Conservation (phyloP, 2,888 invertebrate genomes). For the Tanypteryx hageni region DNA sequence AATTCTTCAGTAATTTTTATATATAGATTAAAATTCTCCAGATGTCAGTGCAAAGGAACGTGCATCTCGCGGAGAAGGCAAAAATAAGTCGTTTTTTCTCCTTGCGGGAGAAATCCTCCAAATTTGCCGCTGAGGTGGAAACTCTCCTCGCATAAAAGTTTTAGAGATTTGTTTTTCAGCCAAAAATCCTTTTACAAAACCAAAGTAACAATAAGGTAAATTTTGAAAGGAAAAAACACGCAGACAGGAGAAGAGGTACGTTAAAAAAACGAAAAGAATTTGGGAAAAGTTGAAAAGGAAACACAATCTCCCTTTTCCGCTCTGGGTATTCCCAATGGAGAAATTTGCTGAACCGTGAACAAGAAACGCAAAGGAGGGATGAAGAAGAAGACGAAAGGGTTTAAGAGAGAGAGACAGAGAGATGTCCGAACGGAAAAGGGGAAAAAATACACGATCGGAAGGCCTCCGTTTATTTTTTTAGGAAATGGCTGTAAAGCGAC, state of each 20-base stretch:
- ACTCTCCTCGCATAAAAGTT: not conserved
- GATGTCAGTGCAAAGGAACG: not conserved
- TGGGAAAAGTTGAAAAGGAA: slow-evolving; percentile 51
- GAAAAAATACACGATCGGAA: slow-evolving; percentile 26
- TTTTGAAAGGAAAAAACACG: slow-evolving; percentile 16
- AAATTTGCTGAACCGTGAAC: slow-evolving; percentile 54
- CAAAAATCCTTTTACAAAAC: not conserved
- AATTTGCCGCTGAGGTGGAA: not conserved
- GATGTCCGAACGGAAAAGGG: slow-evolving; percentile 15
- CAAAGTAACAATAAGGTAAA: slow-evolving; percentile 53
- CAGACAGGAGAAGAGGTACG: not conserved
- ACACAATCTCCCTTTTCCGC: slow-evolving; percentile 30
- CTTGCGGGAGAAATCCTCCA: not conserved
- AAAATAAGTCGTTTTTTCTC: not conserved
- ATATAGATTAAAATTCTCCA: not conserved
- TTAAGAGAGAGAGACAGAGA: slow-evolving; percentile 23
- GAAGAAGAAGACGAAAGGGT: not conserved
- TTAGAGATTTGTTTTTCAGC: slow-evolving; percentile 24
- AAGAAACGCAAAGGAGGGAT: slow-evolving; percentile 14
- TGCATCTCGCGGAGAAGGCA: not conserved
- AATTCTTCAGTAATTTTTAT: too few species aligned
- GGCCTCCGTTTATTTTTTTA: not conserved
- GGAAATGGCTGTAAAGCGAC: not conserved
- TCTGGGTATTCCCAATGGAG: slow-evolving; percentile 46
- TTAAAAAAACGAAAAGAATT: not conserved